These are phyloP conservation scores for Yponomeuta cagnagella DNA, from an alignment of 2,888 invertebrate species.

Conservation along the genomic window DNA sequence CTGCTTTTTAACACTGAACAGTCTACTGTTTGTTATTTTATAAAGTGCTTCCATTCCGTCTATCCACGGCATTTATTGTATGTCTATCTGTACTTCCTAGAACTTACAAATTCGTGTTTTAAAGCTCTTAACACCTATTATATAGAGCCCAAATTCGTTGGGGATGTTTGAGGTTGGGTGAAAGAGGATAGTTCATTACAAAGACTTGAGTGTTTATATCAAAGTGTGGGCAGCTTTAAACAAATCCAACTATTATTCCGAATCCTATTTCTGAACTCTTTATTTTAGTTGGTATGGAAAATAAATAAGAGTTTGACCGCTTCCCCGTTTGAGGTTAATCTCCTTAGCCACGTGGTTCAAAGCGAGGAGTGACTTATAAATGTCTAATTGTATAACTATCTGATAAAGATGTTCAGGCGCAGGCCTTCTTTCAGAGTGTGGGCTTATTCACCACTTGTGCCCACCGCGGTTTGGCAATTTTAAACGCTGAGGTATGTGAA, in stretches of 20 bases:
- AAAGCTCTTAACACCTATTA: neutral
- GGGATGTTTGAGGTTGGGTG: neutral
- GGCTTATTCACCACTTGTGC: too few species aligned
- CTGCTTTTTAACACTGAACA: slow-evolving; percentile 46
- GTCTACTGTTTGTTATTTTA: slow-evolving; percentile 60
- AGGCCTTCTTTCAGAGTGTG: too few species aligned
- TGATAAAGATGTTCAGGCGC: too few species aligned
- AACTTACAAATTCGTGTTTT: too few species aligned
- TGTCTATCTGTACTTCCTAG: slow-evolving; percentile 35
- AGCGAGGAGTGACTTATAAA: slow-evolving; percentile 42
- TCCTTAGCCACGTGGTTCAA: slow-evolving; percentile 38
- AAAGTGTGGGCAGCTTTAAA: slow-evolving; percentile 37
- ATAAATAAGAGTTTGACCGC: slow-evolving; percentile 53
- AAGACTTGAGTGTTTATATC: slow-evolving; percentile 49
- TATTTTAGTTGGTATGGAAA: slow-evolving; percentile 39
- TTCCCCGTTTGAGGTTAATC: slow-evolving; percentile 63
- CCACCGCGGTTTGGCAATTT: too few species aligned
- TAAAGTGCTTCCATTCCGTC: slow-evolving; percentile 33
- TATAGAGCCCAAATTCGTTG: neutral
- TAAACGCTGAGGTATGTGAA: too few species aligned
- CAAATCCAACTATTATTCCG: slow-evolving; percentile 9
- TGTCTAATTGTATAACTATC: too few species aligned
- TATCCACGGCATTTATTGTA: slow-evolving; percentile 59
- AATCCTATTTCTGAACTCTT: slow-evolving; percentile 7
- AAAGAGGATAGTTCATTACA: slow-evolving; percentile 34